A percentile compares a stretch with the other conserved stretches of the same genome.
These are phyloP conservation scores for Macrosteles quadrilineatus DNA, from an alignment of 1,140 invertebrate species.

Conservation along the genomic window DNA sequence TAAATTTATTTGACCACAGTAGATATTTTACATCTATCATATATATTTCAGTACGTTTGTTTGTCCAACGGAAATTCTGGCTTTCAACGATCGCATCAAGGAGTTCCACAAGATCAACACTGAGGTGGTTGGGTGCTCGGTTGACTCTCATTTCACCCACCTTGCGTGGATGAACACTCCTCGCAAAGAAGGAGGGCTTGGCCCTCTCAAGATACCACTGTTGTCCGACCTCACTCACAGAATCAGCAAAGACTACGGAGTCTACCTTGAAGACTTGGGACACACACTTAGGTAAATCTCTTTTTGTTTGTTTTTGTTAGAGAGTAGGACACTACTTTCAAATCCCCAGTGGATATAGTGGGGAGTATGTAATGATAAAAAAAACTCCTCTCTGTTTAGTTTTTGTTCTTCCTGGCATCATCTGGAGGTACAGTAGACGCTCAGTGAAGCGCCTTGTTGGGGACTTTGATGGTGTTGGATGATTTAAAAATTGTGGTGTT, in stretches of 20 bases:
- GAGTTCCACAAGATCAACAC: constrained; percentile 87
- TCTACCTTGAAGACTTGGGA: constrained; percentile 87
- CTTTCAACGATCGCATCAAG: constrained; percentile 87
- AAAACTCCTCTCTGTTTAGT: too few relatives aligned
- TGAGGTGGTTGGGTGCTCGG: constrained; percentile 90
- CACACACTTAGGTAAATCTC: constrained; percentile 73
- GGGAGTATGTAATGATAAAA: too few relatives aligned
- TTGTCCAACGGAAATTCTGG: constrained; percentile 94
- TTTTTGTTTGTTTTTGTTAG: too few relatives aligned
- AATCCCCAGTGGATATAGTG: too few relatives aligned
- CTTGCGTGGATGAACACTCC: constrained; percentile 94
- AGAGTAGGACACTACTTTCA: too few relatives aligned
- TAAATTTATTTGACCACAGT: too few relatives aligned
- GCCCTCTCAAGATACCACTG: constrained; percentile 85
- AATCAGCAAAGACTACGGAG: constrained; percentile 91
- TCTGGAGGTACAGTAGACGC: too few relatives aligned
- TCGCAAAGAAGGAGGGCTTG: constrained; percentile 85
- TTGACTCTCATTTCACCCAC: constrained; percentile 95
- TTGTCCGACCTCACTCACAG: constrained; percentile 89
- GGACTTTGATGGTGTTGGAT: too few relatives aligned
- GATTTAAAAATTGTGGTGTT: too few relatives aligned
- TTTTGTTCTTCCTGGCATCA: too few relatives aligned
- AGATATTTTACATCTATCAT: too few relatives aligned
- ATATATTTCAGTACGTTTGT: constrained; percentile 87
- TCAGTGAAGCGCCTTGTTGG: too few relatives aligned